Evolutionary conservation across 2,797 vertebrate genomes (phyloP).

Genomic region (Tympanoctomys barrerae): DNA sequence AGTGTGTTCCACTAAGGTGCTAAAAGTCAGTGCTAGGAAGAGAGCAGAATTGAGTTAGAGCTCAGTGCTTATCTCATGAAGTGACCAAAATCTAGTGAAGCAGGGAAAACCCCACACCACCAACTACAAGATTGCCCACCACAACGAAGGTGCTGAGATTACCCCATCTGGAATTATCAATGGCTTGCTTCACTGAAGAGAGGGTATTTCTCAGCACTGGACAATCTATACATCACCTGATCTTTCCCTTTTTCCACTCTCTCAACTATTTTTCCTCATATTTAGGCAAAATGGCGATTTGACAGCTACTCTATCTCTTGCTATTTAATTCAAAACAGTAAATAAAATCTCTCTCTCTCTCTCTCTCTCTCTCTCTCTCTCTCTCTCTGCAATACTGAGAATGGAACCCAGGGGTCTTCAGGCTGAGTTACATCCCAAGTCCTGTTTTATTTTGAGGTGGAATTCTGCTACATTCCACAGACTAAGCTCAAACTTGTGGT

Average conservation of each 20-base stretch:
- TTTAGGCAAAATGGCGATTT: constrained; percentile 2
- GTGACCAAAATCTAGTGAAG: neutral
- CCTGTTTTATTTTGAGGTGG: neutral
- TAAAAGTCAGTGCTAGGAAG: neutral
- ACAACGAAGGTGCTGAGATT: neutral
- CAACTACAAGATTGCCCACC: neutral
- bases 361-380: neutral
- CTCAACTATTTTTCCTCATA: neutral
- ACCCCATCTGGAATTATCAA: neutral
- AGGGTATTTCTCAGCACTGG: neutral
- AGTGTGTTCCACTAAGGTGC: neutral
- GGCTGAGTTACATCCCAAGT: neutral
- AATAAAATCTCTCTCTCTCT: neutral
- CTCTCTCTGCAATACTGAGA: neutral
- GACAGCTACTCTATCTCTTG: neutral
- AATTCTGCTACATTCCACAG: neutral
- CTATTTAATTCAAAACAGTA: constrained; percentile 1
- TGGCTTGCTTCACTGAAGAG: neutral
- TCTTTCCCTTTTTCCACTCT: neutral
- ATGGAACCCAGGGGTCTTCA: neutral
- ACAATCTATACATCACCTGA: neutral
- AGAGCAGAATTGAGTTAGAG: constrained; percentile 2
- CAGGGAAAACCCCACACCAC: neutral
- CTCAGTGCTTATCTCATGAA: neutral
- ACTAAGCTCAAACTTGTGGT: neutral